These are phyloP conservation scores for Siderastrea siderea DNA, from an alignment of 92 coral and sea anemone genomes.

Conservation along the genomic window DNA sequence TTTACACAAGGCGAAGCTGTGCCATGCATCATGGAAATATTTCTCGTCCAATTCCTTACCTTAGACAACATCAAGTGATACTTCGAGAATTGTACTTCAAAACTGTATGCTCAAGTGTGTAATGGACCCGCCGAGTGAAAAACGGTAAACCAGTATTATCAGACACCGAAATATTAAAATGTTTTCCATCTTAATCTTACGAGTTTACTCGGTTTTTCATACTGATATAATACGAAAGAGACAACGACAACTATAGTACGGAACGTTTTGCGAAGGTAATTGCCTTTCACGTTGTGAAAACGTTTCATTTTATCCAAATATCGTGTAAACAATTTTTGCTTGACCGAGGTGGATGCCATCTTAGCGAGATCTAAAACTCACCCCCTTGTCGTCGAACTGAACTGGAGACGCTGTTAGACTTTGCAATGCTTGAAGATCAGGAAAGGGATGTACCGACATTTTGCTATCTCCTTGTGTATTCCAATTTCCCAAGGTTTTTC, in stretches of 20 bases:
- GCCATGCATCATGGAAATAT: conserved; percentile 9
- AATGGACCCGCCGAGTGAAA: conserved; percentile 24
- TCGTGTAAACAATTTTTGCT: conserved; percentile 32
- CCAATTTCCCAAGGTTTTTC: not conserved
- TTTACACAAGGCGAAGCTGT: not conserved
- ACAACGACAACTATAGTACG: not conserved
- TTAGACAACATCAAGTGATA: conserved; percentile 20
- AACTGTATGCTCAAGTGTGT: conserved; percentile 44
- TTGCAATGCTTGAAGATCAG: conserved; percentile 77
- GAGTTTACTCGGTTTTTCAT: conserved; percentile 4
- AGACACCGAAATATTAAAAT: conserved; percentile 15
- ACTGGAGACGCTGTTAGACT: conserved; percentile 73
- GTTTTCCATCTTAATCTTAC: conserved; percentile 10
- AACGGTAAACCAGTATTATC: conserved; percentile 1
- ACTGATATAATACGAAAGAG: not conserved
- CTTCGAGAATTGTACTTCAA: conserved; percentile 33
- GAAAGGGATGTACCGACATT: conserved; percentile 70
- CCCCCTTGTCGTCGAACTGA: conserved; percentile 78
- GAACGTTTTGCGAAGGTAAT: conserved; percentile 33
- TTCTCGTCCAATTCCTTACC: not conserved
- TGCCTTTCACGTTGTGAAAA: conserved; percentile 13
- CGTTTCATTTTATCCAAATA: conserved; percentile 23
- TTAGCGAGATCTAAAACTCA: conserved; percentile 43
- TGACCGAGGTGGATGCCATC: conserved; percentile 30
- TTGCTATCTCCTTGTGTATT: not conserved